These are phyloP conservation scores for Myiothlypis coronata DNA, from an alignment of 2,797 vertebrate genomes.

Conservation along the genomic window DNA sequence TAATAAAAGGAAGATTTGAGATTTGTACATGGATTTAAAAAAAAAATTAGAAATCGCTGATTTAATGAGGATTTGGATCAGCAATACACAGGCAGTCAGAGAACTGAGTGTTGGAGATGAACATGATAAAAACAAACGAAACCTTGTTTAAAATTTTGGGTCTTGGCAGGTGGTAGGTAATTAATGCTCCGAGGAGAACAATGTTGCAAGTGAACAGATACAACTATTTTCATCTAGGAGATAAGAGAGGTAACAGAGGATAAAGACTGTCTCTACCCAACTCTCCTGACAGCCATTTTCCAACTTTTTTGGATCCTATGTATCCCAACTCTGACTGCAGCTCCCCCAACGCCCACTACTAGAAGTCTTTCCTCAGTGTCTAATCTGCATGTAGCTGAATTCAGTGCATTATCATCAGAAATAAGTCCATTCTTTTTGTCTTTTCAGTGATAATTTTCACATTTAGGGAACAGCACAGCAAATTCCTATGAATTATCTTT, in stretches of 20 bases:
- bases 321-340: background rate
- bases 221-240: background rate
- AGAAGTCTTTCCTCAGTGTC: background rate
- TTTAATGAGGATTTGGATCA: background rate
- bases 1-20: background rate
- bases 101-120: background rate
- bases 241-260: background rate
- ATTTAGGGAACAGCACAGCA: background rate
- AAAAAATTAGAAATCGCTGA: background rate
- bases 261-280: background rate
- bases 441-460: background rate
- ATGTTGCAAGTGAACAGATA: background rate
- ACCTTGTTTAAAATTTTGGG: background rate
- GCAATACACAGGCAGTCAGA: background rate
- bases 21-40: background rate
- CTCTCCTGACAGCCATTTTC: background rate
- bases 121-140: background rate
- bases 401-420: background rate
- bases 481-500: background rate
- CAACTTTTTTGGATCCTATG: background rate
- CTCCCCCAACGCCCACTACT: background rate
- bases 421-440: background rate
- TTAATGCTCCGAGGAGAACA: background rate
- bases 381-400: background rate
- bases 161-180: background rate